These are phyloP conservation scores for Mirounga angustirostris DNA, from an alignment of 2,113 vertebrate species.

Conservation along the genomic window DNA sequence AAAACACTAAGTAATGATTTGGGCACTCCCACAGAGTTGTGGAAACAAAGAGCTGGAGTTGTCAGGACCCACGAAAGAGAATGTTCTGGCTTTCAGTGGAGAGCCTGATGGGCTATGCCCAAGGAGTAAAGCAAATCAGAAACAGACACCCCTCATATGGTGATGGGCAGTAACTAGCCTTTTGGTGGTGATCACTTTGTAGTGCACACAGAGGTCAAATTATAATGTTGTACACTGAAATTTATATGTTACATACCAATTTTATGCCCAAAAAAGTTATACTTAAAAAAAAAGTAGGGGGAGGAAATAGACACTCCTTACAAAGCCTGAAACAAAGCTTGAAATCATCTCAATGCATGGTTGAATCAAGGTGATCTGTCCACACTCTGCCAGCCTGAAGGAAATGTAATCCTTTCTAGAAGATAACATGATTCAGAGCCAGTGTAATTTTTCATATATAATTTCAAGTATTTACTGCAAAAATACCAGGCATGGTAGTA, in stretches of 20 bases:
- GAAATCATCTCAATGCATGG: neutral
- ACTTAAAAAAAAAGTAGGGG: neutral
- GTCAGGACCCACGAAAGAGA: neutral
- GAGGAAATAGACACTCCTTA: neutral
- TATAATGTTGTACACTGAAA: neutral
- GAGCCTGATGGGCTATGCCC: neutral
- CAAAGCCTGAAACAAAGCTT: neutral
- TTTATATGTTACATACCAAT: neutral
- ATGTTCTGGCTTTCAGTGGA: neutral
- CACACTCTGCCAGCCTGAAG: neutral
- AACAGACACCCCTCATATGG: neutral
- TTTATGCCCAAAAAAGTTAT: neutral
- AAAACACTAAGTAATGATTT: neutral
- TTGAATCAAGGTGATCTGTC: neutral
- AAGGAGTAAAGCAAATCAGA: neutral
- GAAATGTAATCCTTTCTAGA: neutral
- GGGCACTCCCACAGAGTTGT: neutral
- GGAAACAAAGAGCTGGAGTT: neutral
- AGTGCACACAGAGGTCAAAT: neutral
- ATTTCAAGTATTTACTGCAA: slow-evolving; percentile 16
- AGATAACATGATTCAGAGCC: neutral
- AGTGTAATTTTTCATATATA: slow-evolving; percentile 1
- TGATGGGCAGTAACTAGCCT: neutral
- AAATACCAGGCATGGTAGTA: neutral
- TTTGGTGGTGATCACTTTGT: neutral